Evolutionary conservation across 2,888 invertebrate genomes (phyloP).

Genomic region (Macrostomum cliftonense): DNA sequence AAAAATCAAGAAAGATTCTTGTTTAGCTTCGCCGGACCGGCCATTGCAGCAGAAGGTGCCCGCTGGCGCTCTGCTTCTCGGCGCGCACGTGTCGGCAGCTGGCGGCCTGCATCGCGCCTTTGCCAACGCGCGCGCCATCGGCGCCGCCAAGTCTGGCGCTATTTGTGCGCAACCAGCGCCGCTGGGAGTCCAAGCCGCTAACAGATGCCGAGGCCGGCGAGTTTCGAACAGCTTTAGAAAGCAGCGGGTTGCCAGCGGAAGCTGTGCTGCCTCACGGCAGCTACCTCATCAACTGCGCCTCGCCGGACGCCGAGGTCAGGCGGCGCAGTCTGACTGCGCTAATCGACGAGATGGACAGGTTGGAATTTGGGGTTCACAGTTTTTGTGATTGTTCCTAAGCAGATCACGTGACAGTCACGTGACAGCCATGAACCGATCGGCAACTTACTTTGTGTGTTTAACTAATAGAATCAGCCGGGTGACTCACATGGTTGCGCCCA

Average conservation of each 20-base stretch:
- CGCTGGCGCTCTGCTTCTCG: not conserved
- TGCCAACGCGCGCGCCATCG: constrained; percentile 26
- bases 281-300: constrained; percentile 40
- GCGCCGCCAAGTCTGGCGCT: constrained; percentile 33
- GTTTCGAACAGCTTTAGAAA: constrained; percentile 24
- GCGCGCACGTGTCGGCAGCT: constrained; percentile 11
- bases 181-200: constrained; percentile 31
- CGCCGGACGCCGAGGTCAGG: constrained; percentile 23
- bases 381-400: no score
- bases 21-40: no score
- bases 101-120: constrained; percentile 34
- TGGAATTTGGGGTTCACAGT: no score
- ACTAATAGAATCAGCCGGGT: no score
- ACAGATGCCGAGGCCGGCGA: constrained; percentile 20
- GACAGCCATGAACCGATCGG: no score
- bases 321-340: no score
- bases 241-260: constrained; percentile 26
- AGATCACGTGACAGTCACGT: no score
- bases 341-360: no score
- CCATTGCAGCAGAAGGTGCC: no score
- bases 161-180: constrained; percentile 30
- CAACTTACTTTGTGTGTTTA: no score
- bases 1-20: no score
- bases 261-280: constrained; percentile 34
- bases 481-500: no score